Conservation (phyloP, 2,797 vertebrate genomes). For the Onychomys leucogaster region DNA sequence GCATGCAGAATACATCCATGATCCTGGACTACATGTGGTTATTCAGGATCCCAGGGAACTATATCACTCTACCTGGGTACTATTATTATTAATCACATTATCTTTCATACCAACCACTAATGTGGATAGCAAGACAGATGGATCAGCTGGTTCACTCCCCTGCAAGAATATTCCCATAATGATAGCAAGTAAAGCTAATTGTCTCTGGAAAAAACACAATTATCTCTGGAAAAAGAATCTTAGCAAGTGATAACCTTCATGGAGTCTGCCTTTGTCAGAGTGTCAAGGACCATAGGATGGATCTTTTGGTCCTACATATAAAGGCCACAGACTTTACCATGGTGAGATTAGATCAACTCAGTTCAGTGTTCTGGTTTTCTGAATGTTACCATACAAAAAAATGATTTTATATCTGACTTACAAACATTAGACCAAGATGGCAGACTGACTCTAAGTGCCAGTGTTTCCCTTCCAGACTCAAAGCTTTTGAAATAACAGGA, state of each 20-base stretch:
- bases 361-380: constrained; percentile 1
- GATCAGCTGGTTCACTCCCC: neutral
- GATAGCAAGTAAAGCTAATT: neutral
- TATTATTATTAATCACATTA: constrained; percentile 9
- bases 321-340: neutral
- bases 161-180: neutral
- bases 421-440: neutral
- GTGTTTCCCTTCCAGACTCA: neutral
- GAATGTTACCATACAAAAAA: constrained; percentile 14
- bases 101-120: constrained; percentile 13
- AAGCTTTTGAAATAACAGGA: constrained; percentile 24
- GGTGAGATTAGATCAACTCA: constrained; percentile 6
- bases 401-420: neutral
- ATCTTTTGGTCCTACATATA: constrained; percentile 15
- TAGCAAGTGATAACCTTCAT: neutral
- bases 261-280: constrained; percentile 25
- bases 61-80: neutral
- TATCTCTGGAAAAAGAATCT: neutral
- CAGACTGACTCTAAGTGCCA: neutral
- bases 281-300: neutral
- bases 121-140: neutral
- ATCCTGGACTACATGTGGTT: neutral
- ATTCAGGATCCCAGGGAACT: constrained; percentile 10
- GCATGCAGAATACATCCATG: neutral
- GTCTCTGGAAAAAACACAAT: neutral